Percentiles rank a stretch among this genome's conserved stretches.
These are phyloP conservation scores for Hydrotaea cyrtoneurina DNA, from an alignment of 2,888 invertebrate genomes.

Conservation along the genomic window DNA sequence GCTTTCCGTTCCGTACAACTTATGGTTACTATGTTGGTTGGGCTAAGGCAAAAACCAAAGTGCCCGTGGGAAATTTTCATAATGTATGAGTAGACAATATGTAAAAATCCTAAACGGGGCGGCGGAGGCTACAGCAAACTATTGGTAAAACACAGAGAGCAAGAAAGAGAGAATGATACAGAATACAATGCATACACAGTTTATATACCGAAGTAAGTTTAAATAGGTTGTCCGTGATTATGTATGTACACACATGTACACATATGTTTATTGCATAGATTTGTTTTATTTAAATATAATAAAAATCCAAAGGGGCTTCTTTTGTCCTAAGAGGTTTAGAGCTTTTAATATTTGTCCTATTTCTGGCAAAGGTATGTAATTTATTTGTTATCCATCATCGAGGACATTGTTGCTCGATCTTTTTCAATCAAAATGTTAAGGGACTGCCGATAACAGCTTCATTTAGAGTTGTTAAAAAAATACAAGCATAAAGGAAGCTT, in stretches of 20 bases:
- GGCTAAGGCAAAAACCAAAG: not conserved
- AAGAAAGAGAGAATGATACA: no score
- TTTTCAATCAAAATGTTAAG: not conserved
- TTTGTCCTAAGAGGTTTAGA: not conserved
- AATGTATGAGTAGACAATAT: conserved; percentile 27
- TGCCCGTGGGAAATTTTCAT: conserved; percentile 28
- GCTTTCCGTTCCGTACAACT: not conserved
- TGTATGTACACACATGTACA: no score
- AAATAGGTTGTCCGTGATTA: no score
- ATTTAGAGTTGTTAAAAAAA: not conserved
- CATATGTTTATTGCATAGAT: not conserved
- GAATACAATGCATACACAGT: no score
- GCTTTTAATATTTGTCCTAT: not conserved
- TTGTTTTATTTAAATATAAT: not conserved
- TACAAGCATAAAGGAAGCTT: no score
- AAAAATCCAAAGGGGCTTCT: not conserved
- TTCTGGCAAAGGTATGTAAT: not conserved
- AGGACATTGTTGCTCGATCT: not conserved
- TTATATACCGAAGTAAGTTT: no score
- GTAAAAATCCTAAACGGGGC: not conserved
- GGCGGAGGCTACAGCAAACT: not conserved
- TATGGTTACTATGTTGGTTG: not conserved
- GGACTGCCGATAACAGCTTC: no score
- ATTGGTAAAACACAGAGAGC: not conserved
- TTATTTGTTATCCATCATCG: not conserved